These are phyloP conservation scores for Andrena cerasifolii DNA, from an alignment of 1,140 invertebrate genomes.

Conservation along the genomic window DNA sequence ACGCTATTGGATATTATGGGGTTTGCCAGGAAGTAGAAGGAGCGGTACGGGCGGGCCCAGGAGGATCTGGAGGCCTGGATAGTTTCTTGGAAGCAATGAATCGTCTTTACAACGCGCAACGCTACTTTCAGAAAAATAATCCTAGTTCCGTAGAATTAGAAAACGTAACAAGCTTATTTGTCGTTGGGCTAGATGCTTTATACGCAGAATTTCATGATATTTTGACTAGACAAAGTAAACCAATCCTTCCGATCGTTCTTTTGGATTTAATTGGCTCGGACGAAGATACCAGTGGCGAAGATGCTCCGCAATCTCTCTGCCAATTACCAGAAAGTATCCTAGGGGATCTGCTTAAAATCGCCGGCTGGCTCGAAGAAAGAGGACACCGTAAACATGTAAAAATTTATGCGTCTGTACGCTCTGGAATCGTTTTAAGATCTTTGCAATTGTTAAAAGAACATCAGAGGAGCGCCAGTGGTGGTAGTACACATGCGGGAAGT, in stretches of 20 bases:
- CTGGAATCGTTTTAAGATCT: conserved; percentile 89
- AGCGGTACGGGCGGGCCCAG: conserved; percentile 89
- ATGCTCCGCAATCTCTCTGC: conserved; percentile 80
- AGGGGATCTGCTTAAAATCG: conserved; percentile 89
- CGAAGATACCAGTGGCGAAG: conserved; percentile 87
- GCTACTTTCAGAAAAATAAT: conserved; percentile 97
- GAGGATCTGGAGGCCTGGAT: conserved; percentile 85
- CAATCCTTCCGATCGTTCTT: conserved; percentile 91
- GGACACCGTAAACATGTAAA: conserved; percentile 90
- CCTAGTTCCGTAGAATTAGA: conserved; percentile 96
- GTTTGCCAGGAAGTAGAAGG: conserved; percentile 93
- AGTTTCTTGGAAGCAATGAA: conserved; percentile 92
- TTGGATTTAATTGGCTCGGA: conserved; percentile 93
- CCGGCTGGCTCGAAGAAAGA: conserved; percentile 92
- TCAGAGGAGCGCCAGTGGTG: conserved; percentile 89
- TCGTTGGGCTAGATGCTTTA: conserved; percentile 83
- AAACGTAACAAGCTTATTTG: conserved; percentile 90
- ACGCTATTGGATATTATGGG: conserved; percentile 95
- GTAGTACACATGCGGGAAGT: conserved; percentile 83
- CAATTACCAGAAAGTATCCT: conserved; percentile 86
- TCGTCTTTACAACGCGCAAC: conserved; percentile 92
- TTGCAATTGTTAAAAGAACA: conserved; percentile 91
- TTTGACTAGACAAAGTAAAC: conserved; percentile 92
- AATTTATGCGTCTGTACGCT: conserved; percentile 91
- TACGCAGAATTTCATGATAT: conserved; percentile 94